Percentiles rank a stretch among this genome's conserved stretches.
Conservation (phyloP, 2,888 invertebrate genomes). For the Leistus spinibarbis region DNA sequence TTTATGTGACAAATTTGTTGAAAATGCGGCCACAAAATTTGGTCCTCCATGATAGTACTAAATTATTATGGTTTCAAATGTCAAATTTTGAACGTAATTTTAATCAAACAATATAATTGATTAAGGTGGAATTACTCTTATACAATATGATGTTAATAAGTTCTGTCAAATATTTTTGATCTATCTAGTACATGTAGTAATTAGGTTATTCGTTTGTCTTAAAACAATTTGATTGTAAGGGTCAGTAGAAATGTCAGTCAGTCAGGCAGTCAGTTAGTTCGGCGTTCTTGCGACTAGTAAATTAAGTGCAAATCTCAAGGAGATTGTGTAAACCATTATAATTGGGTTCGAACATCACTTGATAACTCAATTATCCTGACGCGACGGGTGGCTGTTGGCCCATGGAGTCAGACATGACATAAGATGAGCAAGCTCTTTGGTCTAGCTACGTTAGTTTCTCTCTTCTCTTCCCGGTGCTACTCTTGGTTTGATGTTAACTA, state of each 20-base stretch:
- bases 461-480: background rate
- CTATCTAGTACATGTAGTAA: background rate
- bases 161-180: too few relatives aligned
- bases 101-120: too few relatives aligned
- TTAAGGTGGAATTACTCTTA: too few relatives aligned
- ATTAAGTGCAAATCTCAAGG: conserved; percentile 40
- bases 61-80: too few relatives aligned
- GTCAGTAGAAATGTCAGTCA: background rate
- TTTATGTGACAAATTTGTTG: too few relatives aligned
- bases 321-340: conserved; percentile 39
- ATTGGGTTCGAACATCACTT: conserved; percentile 39
- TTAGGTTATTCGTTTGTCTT: background rate
- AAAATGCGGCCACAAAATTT: too few relatives aligned
- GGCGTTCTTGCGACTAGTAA: conserved; percentile 16
- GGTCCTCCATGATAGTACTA: too few relatives aligned
- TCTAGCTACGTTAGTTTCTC: background rate
- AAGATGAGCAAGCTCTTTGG: conserved; percentile 13
- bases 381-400: conserved; percentile 7
- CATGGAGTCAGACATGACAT: conserved; percentile 3
- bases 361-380: conserved; percentile 36
- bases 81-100: too few relatives aligned
- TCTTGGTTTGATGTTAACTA: conserved; percentile 22
- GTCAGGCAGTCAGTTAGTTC: background rate
- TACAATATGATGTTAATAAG: too few relatives aligned
- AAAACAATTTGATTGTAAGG: background rate